phyloP scores from a whole-genome alignment of 1,140 invertebrate genomes.

The Drosophila ohnishii region DNA sequence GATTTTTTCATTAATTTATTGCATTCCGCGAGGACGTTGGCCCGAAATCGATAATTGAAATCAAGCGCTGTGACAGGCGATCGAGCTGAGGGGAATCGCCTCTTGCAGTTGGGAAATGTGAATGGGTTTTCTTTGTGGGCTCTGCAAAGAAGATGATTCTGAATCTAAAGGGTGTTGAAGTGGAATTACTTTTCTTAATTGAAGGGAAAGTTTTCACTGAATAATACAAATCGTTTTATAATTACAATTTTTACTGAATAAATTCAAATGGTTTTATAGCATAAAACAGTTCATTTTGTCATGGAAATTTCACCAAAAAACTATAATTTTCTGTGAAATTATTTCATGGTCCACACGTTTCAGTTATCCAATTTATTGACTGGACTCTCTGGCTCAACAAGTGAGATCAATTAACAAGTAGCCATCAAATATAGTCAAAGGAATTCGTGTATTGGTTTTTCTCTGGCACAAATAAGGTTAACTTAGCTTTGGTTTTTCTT shows the following conservation, averaged over 20 bases:
- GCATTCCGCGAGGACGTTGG: constrained; percentile 52
- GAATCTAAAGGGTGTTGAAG: neutral
- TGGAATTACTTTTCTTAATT: neutral
- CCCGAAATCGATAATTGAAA: constrained; percentile 50
- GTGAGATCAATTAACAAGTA: neutral
- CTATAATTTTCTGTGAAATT: neutral
- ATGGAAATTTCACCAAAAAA: neutral
- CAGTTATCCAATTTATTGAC: neutral
- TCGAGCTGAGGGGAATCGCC: constrained; percentile 11
- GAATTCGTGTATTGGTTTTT: neutral
- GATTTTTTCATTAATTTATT: constrained; percentile 78
- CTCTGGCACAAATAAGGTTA: neutral
- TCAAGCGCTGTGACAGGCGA: constrained; percentile 31
- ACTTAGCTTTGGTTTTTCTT: neutral
- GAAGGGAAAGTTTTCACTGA: too few species aligned
- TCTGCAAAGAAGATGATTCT: constrained; percentile 3
- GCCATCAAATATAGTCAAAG: neutral
- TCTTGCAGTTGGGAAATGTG: constrained; percentile 6
- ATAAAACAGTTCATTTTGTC: neutral
- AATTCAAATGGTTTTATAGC: neutral
- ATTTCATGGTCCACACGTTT: neutral
- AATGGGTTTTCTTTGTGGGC: constrained; percentile 6
- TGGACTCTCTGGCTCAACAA: neutral
- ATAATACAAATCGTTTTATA: neutral
- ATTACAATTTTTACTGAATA: neutral